Evolutionary conservation across 2,113 vertebrate species (phyloP).

Genomic region (Cyprinodon variegatus): DNA sequence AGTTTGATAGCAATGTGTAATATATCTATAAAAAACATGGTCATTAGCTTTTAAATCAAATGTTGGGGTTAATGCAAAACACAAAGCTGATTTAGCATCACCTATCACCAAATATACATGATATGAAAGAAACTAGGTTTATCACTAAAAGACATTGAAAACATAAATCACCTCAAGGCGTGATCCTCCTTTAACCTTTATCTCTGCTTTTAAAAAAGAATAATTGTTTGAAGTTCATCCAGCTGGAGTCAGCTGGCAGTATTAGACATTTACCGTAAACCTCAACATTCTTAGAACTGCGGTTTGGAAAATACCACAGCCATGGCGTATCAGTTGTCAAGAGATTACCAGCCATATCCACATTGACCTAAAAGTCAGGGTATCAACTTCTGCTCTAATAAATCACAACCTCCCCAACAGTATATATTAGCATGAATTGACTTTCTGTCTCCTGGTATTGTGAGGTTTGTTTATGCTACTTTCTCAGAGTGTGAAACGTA

Average conservation of each 20-base stretch:
- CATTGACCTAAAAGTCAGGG: conserved; percentile 24
- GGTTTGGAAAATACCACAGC: conserved; percentile 68
- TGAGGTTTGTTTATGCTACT: background rate
- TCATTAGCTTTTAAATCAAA: too few relatives aligned
- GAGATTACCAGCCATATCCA: conserved; percentile 34
- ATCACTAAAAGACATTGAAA: background rate
- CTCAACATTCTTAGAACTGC: conserved; percentile 51
- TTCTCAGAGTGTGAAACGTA: conserved; percentile 22
- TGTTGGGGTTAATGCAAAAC: too few relatives aligned
- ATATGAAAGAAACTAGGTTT: background rate
- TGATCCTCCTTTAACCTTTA: conserved; percentile 46
- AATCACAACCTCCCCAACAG: conserved; percentile 2
- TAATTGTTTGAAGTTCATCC: conserved; percentile 50
- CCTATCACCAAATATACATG: background rate
- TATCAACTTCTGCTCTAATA: conserved; percentile 2
- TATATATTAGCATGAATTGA: conserved; percentile 4
- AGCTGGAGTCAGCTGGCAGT: conserved; percentile 53
- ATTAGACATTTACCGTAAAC: conserved; percentile 61
- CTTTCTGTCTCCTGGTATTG: background rate
- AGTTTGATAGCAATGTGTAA: too few relatives aligned
- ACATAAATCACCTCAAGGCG: conserved; percentile 19
- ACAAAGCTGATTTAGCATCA: background rate
- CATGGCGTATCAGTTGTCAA: conserved; percentile 27
- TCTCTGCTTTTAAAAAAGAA: conserved; percentile 35
- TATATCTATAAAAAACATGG: too few relatives aligned